These are phyloP conservation scores for Zaprionus gabonicus DNA, from an alignment of 1,140 invertebrate genomes.

Conservation along the genomic window DNA sequence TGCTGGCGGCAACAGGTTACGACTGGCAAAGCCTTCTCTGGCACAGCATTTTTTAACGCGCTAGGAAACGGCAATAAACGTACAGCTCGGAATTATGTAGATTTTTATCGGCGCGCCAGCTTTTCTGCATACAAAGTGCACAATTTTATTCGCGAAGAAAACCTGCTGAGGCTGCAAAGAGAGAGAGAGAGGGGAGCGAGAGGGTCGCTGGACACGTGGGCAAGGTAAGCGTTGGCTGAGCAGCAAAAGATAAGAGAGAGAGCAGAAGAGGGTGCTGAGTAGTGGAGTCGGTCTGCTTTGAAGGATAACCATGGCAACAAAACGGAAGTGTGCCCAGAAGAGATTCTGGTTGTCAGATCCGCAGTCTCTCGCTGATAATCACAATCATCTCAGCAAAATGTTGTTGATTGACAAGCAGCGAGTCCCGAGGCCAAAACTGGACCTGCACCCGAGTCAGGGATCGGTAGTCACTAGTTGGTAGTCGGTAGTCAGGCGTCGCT, in stretches of 20 bases:
- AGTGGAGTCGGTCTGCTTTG: constrained; percentile 5
- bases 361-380: constrained; percentile 53
- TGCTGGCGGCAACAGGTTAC: constrained; percentile 38
- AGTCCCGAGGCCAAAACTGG: constrained; percentile 28
- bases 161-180: constrained; percentile 53
- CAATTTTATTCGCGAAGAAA: constrained; percentile 76
- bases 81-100: constrained; percentile 76
- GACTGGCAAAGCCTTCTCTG: constrained; percentile 2
- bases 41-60: constrained; percentile 35
- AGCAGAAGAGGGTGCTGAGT: neutral
- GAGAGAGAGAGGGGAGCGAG: neutral
- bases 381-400: constrained; percentile 64
- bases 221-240: constrained; percentile 73
- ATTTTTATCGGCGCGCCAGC: constrained; percentile 78
- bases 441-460: neutral
- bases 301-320: constrained; percentile 41
- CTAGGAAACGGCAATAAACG: constrained; percentile 79
- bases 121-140: constrained; percentile 82
- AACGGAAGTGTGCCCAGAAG: constrained; percentile 68
- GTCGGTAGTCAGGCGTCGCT: neutral
- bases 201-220: constrained; percentile 51
- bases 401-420: constrained; percentile 73
- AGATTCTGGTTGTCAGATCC: constrained; percentile 38
- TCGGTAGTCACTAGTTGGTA: neutral
- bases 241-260: constrained; percentile 65